Evolutionary conservation across 1,140 invertebrate species (phyloP).

Genomic region (Bradysia coprophila): DNA sequence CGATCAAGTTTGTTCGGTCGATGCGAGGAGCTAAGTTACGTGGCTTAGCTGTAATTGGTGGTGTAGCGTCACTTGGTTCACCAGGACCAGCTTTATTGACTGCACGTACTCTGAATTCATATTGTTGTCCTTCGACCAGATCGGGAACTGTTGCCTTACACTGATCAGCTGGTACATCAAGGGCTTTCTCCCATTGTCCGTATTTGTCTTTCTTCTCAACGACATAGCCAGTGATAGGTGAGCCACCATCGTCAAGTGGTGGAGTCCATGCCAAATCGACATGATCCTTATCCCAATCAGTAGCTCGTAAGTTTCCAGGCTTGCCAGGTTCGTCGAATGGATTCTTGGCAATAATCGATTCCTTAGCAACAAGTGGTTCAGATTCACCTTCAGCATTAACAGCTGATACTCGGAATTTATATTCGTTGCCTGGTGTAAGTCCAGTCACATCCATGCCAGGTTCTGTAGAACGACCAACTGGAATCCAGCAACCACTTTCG

Average conservation of each 20-base stretch:
- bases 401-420: slow-evolving; percentile 87
- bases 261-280: slow-evolving; percentile 78
- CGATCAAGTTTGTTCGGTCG: slow-evolving; percentile 68
- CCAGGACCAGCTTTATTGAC: slow-evolving; percentile 88
- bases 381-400: slow-evolving; percentile 95
- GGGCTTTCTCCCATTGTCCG: slow-evolving; percentile 70
- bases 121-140: slow-evolving; percentile 76
- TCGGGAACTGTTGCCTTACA: slow-evolving; percentile 75
- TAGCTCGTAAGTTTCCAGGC: slow-evolving; percentile 74
- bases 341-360: slow-evolving; percentile 87
- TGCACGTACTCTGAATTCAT: slow-evolving; percentile 80
- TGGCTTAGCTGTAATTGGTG: slow-evolving; percentile 85
- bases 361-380: slow-evolving; percentile 72
- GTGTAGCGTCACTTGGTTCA: slow-evolving; percentile 80
- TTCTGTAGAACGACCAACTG: slow-evolving; percentile 64
- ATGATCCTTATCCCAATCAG: slow-evolving; percentile 93
- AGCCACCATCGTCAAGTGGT: slow-evolving; percentile 63
- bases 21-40: slow-evolving; percentile 85
- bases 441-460: slow-evolving; percentile 71
- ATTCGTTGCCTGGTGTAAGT: slow-evolving; percentile 77
- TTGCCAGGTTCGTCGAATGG: slow-evolving; percentile 90
- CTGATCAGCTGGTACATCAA: slow-evolving; percentile 47
- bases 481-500: slow-evolving; percentile 86
- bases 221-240: slow-evolving; percentile 71
- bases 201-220: slow-evolving; percentile 90